These are phyloP conservation scores for Pseudorhombus dupliciocellatus DNA, from an alignment of 2,113 vertebrate species.

Conservation along the genomic window DNA sequence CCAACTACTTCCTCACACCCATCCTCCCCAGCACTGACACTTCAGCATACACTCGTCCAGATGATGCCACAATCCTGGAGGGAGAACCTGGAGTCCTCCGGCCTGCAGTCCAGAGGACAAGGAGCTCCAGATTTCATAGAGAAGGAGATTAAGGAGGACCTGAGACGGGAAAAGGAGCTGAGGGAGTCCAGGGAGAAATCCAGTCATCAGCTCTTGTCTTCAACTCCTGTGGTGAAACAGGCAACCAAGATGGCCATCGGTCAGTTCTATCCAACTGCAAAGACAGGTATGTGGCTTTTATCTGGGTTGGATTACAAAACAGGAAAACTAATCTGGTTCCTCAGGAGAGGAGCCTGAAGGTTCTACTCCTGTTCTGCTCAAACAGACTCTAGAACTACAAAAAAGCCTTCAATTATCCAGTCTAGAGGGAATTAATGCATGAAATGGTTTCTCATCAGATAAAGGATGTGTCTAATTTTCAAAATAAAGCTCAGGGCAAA, in stretches of 20 bases:
- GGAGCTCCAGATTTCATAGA: constrained; percentile 81
- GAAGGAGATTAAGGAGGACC: constrained; percentile 83
- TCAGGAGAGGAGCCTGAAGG: not conserved
- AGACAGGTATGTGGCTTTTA: constrained; percentile 29
- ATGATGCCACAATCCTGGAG: constrained; percentile 34
- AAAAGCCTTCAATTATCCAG: too few species aligned
- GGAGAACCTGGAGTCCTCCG: constrained; percentile 67
- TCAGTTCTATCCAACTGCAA: constrained; percentile 35
- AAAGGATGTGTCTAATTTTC: too few species aligned
- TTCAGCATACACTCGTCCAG: not conserved
- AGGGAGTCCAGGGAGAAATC: constrained; percentile 41
- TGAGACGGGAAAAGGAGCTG: constrained; percentile 88
- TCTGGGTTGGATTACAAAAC: not conserved
- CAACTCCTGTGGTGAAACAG: constrained; percentile 55
- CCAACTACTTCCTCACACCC: not conserved
- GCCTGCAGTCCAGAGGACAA: constrained; percentile 71
- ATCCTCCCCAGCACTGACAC: not conserved
- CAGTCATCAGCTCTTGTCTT: constrained; percentile 8
- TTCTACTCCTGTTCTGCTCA: not conserved
- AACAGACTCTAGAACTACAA: not conserved
- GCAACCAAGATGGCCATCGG: constrained; percentile 31
- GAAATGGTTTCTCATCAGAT: too few species aligned
- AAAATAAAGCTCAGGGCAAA: not conserved
- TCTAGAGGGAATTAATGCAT: too few species aligned
- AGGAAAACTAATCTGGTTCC: not conserved